These are phyloP conservation scores for Onychomys leucogaster DNA, from an alignment of 2,797 vertebrate species.

Conservation along the genomic window DNA sequence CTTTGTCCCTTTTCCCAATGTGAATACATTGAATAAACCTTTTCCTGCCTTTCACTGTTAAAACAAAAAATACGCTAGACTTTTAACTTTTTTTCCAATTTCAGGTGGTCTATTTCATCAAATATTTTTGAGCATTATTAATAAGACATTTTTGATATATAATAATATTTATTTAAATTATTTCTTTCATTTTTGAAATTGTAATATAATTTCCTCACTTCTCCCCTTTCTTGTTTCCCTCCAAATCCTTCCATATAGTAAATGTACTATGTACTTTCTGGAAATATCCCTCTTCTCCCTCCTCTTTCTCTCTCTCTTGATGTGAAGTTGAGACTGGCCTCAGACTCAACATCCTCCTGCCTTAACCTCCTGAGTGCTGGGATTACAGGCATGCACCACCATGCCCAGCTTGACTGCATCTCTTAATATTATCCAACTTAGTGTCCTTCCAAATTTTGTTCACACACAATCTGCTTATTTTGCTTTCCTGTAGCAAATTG, in stretches of 20 bases:
- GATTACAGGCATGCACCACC: background rate
- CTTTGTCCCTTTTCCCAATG: background rate
- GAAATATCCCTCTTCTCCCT: background rate
- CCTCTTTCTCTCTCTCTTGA: too few species aligned
- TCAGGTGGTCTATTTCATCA: background rate
- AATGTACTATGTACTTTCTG: slow-evolving; percentile 32
- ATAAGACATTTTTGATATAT: background rate
- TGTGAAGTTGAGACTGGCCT: background rate
- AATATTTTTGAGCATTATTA: slow-evolving; percentile 3
- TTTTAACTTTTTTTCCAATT: slow-evolving; percentile 56
- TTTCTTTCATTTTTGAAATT: background rate
- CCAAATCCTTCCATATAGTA: background rate
- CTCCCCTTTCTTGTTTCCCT: background rate
- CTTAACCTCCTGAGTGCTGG: background rate
- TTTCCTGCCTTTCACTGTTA: background rate
- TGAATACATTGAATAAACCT: background rate
- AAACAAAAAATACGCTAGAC: background rate
- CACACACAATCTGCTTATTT: slow-evolving; percentile 37
- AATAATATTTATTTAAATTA: background rate
- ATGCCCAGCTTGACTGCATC: background rate
- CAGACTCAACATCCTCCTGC: too few species aligned
- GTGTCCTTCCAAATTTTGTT: slow-evolving; percentile 45
- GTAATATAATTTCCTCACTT: background rate
- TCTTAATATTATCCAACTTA: slow-evolving; percentile 19
- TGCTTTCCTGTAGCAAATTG: slow-evolving; percentile 26